Base-by-base conservation (phyloP, 2,888 invertebrate species). In the Hypselothyrea guttata region DNA sequence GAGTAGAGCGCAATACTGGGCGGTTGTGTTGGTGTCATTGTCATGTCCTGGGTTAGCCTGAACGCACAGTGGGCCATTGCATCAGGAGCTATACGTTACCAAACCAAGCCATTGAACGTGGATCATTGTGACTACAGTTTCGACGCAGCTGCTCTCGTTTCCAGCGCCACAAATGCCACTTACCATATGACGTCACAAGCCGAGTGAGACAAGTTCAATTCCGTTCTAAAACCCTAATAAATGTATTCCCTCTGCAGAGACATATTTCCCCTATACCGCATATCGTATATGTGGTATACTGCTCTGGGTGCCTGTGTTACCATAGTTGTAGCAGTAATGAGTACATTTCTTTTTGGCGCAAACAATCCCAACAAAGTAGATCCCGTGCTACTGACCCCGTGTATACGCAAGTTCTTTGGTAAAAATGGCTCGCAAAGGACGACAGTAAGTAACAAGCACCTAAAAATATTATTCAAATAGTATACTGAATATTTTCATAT, bases 231-330 rank as follows among this genome's bases (percentile, higher is more conserved):
- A 11, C 3, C 22, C 31, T 31, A 15, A 28, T 18, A 2, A 0
- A 1, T 1, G 7, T 13, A 40, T n/a, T 5, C 41, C 7, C 9
- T 16, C 67, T 75, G 15, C 28, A 90, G 90, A 31, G 84, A 86
- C 11, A 76, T 90, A 34, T 88, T 90, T 71, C 87, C 89, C 0
- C 59, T 95, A 2, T 93, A 94, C 56, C 93, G 94, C 37, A 92
- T 95, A 7, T 95, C 95, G 0, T 95, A 95, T 87, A 92, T 95
- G 90, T 95, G 95, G 95, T 95, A 95, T 77, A 94, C 95, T 0
- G 88, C 93, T 2, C 86, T 93, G 12, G 94, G 93, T 8, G 90
- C 92, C 4, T 54, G 90, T 1, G 90, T 93, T 4, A 92, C 93
- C 12, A 91, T 93, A 56, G 78, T 89, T n/a, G 90, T 93, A 7